These are phyloP conservation scores for Turritopsis rubra DNA, from an alignment of 30 jellyfish, hydroid and myxozoan genomes.

Conservation along the genomic window DNA sequence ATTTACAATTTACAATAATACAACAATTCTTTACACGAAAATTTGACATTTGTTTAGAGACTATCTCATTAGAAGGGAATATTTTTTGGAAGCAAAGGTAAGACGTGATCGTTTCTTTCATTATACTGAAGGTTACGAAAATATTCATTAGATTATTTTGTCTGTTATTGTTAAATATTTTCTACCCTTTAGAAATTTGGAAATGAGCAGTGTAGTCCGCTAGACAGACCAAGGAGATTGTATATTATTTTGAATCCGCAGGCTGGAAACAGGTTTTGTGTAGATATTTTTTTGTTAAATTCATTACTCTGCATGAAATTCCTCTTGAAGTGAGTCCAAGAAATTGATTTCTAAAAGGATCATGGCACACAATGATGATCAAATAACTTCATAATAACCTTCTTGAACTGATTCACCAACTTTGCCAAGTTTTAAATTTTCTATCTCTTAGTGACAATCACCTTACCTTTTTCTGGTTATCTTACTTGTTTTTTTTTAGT, in stretches of 20 bases:
- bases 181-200: constrained; percentile 36
- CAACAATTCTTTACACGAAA: background rate
- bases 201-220: constrained; percentile 38
- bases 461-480: no score
- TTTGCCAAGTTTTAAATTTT: no score
- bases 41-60: constrained; percentile 1
- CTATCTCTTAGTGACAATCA: no score
- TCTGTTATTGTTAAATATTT: no score
- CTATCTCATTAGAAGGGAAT: background rate
- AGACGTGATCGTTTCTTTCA: background rate
- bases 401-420: no score
- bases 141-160: no score
- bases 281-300: background rate
- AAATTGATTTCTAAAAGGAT: no score
- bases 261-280: constrained; percentile 44
- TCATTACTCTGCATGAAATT: background rate
- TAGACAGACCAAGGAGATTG: constrained; percentile 69
- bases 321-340: background rate
- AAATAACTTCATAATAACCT: no score
- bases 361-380: no score
- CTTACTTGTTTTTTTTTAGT: constrained; percentile 4
- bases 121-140: no score
- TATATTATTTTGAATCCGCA: constrained; percentile 56
- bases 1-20: no score
- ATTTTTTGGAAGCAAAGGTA: constrained; percentile 11